phyloP scores from a whole-genome alignment of 2,113 vertebrate genomes.

The Pelmatolapia mariae region DNA sequence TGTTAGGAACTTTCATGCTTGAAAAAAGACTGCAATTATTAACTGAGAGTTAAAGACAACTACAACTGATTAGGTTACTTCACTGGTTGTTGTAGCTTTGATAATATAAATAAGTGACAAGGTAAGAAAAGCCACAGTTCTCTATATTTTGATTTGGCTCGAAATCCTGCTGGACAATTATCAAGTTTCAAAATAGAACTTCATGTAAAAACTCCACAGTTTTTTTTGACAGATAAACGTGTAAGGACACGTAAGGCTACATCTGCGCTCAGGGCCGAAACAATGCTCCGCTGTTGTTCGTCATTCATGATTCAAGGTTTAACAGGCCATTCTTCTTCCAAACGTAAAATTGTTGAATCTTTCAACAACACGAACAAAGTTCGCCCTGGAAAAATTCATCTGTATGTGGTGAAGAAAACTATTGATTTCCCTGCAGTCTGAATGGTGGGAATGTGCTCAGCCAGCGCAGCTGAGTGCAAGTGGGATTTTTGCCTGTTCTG shows the following conservation, averaged over 20 bases:
- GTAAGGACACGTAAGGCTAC: neutral
- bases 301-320: conserved; percentile 42
- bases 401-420: conserved; percentile 57
- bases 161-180: neutral
- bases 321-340: conserved; percentile 25
- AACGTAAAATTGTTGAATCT: conserved; percentile 34
- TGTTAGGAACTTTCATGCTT: neutral
- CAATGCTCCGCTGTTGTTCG: neutral
- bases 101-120: neutral
- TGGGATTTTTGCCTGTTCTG: conserved; percentile 40
- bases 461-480: conserved; percentile 7
- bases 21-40: neutral
- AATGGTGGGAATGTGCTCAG: conserved; percentile 48
- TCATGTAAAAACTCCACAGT: neutral
- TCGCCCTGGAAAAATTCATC: conserved; percentile 51
- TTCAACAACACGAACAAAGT: conserved; percentile 18
- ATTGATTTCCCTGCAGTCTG: conserved; percentile 64
- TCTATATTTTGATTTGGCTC: neutral
- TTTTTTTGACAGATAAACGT: neutral
- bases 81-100: neutral
- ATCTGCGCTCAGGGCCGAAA: neutral
- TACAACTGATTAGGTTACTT: neutral
- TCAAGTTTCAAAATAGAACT: neutral
- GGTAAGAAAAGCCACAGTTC: neutral
- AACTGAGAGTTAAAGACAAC: neutral